phyloP scores from a whole-genome alignment of 2,797 vertebrate genomes.

The Peromyscus melanophrys region DNA sequence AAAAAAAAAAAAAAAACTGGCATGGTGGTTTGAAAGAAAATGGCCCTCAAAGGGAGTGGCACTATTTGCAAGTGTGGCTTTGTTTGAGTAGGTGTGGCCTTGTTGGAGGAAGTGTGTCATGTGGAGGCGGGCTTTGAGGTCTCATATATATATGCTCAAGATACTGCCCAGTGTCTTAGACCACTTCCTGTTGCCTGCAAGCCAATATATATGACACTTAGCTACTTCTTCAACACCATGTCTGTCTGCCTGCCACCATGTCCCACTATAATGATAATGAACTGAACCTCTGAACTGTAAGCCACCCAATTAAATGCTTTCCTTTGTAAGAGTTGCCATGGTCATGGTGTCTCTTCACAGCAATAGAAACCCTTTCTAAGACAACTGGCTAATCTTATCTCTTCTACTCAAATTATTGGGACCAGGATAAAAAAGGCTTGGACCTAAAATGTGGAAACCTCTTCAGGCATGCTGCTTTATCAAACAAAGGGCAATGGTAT shows the following conservation, averaged over 20 bases:
- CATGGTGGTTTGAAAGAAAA: neutral
- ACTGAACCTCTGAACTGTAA: neutral
- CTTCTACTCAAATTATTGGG: slow-evolving; percentile 32
- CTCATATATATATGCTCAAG: neutral
- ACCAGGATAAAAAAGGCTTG: neutral
- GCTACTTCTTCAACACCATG: neutral
- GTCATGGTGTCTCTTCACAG: neutral
- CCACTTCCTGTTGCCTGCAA: neutral
- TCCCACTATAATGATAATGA: neutral
- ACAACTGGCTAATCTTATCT: neutral
- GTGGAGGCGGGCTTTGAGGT: neutral
- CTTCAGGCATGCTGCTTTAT: slow-evolving; percentile 46
- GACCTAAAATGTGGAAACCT: slow-evolving; percentile 47
- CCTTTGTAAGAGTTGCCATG: neutral
- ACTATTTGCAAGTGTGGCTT: neutral
- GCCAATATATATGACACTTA: neutral
- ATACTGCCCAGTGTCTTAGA: neutral
- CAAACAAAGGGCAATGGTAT: neutral
- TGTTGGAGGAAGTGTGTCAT: neutral
- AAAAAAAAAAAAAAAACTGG: neutral
- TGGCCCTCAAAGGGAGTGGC: neutral
- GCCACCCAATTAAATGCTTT: neutral
- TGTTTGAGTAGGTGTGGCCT: neutral
- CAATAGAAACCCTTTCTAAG: neutral
- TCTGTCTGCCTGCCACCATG: neutral